Conservation (phyloP, 1,140 invertebrate genomes). For the Lepidotrigona ventralis region DNA sequence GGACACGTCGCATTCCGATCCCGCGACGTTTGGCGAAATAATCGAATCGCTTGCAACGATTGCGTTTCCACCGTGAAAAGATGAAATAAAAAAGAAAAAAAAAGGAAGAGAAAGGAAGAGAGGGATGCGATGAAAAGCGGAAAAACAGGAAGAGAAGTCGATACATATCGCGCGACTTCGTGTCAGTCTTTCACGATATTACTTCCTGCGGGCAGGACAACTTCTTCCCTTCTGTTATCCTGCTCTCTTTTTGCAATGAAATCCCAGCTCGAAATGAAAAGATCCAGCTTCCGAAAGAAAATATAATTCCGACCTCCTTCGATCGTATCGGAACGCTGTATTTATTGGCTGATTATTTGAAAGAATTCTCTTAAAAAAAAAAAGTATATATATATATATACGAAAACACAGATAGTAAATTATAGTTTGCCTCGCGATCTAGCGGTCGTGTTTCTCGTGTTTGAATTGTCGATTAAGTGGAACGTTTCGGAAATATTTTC, state of each 20-base stretch:
- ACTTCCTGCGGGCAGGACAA: not conserved
- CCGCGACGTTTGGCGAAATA: constrained; percentile 14
- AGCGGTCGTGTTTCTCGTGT: no score
- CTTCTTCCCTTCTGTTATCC: not conserved
- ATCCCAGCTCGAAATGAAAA: not conserved
- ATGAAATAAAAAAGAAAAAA: not conserved
- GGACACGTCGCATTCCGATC: constrained; percentile 2
- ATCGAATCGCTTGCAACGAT: constrained; percentile 20
- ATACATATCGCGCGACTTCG: constrained; percentile 23
- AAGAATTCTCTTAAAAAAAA: not conserved
- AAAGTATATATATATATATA: not conserved
- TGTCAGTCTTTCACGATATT: constrained; percentile 31
- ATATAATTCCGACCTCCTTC: not conserved
- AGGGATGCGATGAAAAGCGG: not conserved
- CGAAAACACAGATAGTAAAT: no score
- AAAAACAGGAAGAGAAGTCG: not conserved
- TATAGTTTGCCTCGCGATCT: not conserved
- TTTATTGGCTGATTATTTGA: not conserved
- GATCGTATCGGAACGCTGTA: not conserved
- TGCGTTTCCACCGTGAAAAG: not conserved
- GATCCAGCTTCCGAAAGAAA: not conserved
- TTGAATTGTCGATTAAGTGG: not conserved
- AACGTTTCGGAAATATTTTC: not conserved
- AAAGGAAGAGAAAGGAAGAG: not conserved
- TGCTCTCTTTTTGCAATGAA: not conserved